Evolutionary conservation across 2,113 vertebrate species (phyloP).

Genomic region (Siniperca knerii): DNA sequence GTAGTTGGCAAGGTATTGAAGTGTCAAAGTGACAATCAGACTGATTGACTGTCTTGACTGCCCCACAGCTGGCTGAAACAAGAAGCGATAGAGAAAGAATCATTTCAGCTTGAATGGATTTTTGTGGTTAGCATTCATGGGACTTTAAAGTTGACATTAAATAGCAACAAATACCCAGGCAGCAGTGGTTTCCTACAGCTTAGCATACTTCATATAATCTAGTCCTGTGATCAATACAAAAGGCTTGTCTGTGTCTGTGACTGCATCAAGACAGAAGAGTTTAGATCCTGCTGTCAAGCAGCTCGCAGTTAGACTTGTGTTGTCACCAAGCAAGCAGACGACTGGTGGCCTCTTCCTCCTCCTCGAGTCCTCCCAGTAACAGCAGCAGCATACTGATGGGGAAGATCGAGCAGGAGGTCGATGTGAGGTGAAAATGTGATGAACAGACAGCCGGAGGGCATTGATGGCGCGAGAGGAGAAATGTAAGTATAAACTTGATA

Average conservation of each 20-base stretch:
- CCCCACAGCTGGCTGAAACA: background rate
- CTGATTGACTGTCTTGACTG: too few relatives aligned
- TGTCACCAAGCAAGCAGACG: conserved; percentile 31
- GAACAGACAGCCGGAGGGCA: conserved; percentile 43
- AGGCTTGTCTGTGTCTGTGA: background rate
- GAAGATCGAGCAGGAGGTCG: conserved; percentile 20
- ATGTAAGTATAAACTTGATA: conserved; percentile 49
- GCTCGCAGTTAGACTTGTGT: conserved; percentile 16
- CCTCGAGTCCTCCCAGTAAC: conserved; percentile 5
- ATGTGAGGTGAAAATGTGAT: conserved; percentile 52
- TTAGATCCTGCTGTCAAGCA: conserved; percentile 33
- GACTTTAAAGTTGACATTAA: background rate
- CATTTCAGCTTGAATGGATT: background rate
- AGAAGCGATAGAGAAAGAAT: background rate
- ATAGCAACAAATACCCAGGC: background rate
- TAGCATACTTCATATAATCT: conserved; percentile 23
- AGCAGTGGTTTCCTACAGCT: background rate
- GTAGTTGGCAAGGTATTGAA: background rate
- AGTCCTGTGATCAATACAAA: conserved; percentile 34
- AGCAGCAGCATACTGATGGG: conserved; percentile 59
- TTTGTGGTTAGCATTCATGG: background rate
- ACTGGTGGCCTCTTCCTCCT: conserved; percentile 15
- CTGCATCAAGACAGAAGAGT: conserved; percentile 11
- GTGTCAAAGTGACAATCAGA: background rate
- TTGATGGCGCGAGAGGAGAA: conserved; percentile 16